Percentiles rank a stretch among this genome's conserved stretches.
phyloP scores from a whole-genome alignment of 1,140 invertebrate species.

The Adelges cooleyi region DNA sequence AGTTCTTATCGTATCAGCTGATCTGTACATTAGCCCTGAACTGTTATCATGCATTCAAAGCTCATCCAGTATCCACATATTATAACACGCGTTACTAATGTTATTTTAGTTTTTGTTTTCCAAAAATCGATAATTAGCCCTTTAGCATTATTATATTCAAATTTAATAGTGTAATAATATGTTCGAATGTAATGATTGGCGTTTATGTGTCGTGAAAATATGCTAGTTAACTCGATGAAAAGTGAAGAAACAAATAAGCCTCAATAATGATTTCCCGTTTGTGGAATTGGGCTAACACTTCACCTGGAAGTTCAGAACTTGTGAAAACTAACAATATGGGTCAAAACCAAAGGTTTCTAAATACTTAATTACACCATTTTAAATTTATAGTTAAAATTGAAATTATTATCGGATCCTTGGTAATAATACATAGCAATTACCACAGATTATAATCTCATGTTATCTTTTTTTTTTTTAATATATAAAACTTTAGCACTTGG shows the following conservation, averaged over 20 bases:
- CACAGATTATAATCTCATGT: not conserved
- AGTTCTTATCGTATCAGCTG: not conserved
- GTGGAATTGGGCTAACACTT: conserved; percentile 23
- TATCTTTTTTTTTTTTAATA: no score
- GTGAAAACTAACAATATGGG: conserved; percentile 14
- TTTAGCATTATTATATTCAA: no score
- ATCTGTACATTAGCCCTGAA: not conserved
- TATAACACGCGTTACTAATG: not conserved
- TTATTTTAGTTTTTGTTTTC: no score
- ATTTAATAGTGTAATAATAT: no score
- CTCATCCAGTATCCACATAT: not conserved
- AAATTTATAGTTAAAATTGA: no score
- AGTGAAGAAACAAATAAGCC: no score
- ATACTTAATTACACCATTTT: not conserved
- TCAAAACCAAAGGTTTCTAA: conserved; percentile 25
- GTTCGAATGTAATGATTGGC: no score
- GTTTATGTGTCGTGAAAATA: no score
- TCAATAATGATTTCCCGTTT: conserved; percentile 14
- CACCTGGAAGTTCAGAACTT: conserved; percentile 18
- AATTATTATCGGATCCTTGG: not conserved
- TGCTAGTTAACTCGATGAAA: no score
- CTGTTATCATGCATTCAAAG: not conserved
- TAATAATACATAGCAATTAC: not conserved
- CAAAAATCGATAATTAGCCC: not conserved
- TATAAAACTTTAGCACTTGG: no score